These are phyloP conservation scores for Aricia artaxerxes DNA, from an alignment of 2,888 invertebrate genomes.

Conservation along the genomic window DNA sequence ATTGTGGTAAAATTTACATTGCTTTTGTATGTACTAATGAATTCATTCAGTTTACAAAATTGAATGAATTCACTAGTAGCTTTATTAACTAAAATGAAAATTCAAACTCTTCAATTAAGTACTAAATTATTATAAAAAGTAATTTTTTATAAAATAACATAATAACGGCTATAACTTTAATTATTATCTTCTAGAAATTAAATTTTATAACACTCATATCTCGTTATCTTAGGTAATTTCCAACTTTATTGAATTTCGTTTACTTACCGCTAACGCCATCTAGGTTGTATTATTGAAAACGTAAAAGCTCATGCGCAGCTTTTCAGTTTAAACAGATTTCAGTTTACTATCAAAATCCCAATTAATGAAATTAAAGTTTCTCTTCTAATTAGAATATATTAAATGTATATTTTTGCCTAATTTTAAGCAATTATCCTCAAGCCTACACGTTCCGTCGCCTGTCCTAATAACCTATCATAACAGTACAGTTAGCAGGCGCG, in stretches of 20 bases:
- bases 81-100: not conserved
- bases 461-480: slow-evolving; percentile 37
- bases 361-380: not conserved
- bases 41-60: not conserved
- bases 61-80: not conserved
- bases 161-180: not conserved
- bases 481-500: slow-evolving; percentile 56
- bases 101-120: not conserved
- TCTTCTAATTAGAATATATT: not conserved
- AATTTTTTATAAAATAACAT: not conserved
- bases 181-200: not conserved
- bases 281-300: not conserved
- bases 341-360: not conserved
- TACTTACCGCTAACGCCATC: slow-evolving; percentile 10
- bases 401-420: not conserved
- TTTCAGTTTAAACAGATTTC: not conserved
- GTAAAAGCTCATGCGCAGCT: not conserved
- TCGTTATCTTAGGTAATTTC: not conserved
- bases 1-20: not conserved
- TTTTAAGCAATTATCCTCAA: not conserved
- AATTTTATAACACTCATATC: not conserved
- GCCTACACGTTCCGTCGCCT: not conserved
- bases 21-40: not conserved
- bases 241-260: not conserved
- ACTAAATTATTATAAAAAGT: not conserved